These are phyloP conservation scores for Phengaris arion DNA, from an alignment of 2,888 invertebrate species.

Conservation along the genomic window DNA sequence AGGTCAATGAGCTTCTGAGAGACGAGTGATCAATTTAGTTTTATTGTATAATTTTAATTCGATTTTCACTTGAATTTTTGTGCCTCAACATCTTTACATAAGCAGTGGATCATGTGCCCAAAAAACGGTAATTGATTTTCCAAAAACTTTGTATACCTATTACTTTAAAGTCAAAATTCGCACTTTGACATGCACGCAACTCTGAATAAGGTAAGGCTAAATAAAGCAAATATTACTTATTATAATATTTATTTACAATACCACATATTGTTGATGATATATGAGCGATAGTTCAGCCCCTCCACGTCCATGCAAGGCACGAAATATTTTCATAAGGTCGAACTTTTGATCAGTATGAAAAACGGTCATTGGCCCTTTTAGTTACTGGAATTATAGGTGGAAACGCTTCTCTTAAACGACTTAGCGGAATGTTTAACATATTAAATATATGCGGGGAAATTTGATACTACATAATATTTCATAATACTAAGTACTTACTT, in stretches of 20 bases:
- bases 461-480: conserved; percentile 57
- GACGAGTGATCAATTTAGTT: too few species aligned
- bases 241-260: conserved; percentile 65
- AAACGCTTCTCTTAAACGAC: conserved; percentile 46
- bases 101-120: too few species aligned
- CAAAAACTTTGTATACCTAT: too few species aligned
- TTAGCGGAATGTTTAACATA: conserved; percentile 60
- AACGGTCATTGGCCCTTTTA: not conserved
- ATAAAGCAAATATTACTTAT: conserved; percentile 1
- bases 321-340: conserved; percentile 30
- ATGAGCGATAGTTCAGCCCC: conserved; percentile 58
- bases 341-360: not conserved
- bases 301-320: conserved; percentile 45
- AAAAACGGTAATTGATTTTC: too few species aligned
- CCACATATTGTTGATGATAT: conserved; percentile 60
- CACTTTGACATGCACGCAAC: too few species aligned
- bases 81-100: too few species aligned
- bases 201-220: not conserved
- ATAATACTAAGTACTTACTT: not conserved
- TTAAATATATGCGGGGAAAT: not conserved
- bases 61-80: too few species aligned
- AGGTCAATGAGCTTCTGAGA: too few species aligned
- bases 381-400: conserved; percentile 19
- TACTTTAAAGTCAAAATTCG: too few species aligned
- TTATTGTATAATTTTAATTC: too few species aligned